Evolutionary conservation across 1,140 invertebrate genomes (phyloP).

Genomic region (Latrodectus geometricus): DNA sequence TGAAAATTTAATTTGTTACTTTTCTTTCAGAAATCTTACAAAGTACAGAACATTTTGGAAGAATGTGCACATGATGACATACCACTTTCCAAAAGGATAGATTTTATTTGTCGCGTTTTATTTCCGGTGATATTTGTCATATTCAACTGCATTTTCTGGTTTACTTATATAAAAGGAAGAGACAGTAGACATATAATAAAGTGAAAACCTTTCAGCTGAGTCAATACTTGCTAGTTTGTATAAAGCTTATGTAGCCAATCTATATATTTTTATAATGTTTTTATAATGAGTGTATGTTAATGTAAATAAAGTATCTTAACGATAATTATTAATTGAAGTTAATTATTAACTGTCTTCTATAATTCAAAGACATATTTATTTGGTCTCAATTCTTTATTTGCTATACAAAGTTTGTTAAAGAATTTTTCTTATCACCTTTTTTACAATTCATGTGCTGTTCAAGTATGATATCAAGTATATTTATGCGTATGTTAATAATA

Average conservation of each 20-base stretch:
- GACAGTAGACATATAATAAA: slow-evolving; percentile 47
- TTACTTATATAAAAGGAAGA: slow-evolving; percentile 53
- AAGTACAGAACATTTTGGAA: slow-evolving; percentile 33
- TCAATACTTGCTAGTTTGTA: too few species aligned
- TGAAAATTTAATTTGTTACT: neutral
- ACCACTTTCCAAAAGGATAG: slow-evolving; percentile 48
- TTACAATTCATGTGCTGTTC: too few species aligned
- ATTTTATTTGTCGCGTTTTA: slow-evolving; percentile 45
- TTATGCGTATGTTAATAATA: too few species aligned
- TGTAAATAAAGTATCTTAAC: too few species aligned
- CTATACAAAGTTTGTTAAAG: too few species aligned
- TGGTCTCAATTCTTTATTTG: too few species aligned
- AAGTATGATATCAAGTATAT: too few species aligned
- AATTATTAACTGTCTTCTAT: too few species aligned
- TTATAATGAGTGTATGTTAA: neutral
- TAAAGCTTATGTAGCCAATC: too few species aligned
- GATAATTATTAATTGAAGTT: too few species aligned
- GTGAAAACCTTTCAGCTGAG: neutral
- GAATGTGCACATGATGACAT: slow-evolving; percentile 39
- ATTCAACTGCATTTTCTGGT: slow-evolving; percentile 58
- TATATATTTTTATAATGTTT: neutral
- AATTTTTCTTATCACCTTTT: too few species aligned
- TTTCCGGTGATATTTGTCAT: slow-evolving; percentile 56
- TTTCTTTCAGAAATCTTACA: slow-evolving; percentile 33
- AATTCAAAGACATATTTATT: too few species aligned